Base-by-base conservation (phyloP, 2,797 vertebrate species). In the Pelobates cultripes region DNA sequence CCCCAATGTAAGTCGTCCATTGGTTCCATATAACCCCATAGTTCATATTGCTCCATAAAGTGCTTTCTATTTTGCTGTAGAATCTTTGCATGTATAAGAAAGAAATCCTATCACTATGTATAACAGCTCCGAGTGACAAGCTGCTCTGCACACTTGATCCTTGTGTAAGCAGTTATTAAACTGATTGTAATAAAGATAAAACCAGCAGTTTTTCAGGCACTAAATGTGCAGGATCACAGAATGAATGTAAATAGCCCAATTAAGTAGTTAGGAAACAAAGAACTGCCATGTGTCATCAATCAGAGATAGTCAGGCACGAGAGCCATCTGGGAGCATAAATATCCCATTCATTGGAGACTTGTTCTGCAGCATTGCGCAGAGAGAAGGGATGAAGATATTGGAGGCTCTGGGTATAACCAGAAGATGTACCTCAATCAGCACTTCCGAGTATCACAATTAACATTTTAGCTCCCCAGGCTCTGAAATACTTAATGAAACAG, bases 201-300 rank as follows among this genome's bases (percentile, higher is more conserved):
- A 66, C 67, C 80, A 64, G 68, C 80, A 77, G 67, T 81, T 76
- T 76, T 76, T 76, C 55, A 70, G 73, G n/a, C 73, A 64, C 67
- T 70, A 81, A 81, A 76, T 55, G 68, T 71, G 44, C 44, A 28
- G 28, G 57, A 81, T 81, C 73, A 77, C 73, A 77, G 68, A 76
- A 60, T 7, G 44, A 67, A 81, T 77, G 73, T 71, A 70, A 81
- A 81, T 77, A 76, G 74, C 55, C 68, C 80, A 81, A 76, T 81
- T 77, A 81, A 71, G 57, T 81, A 66, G 80, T 81, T 71, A 71
- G 68, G 15, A 81, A 77, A 72, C 74, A 81, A 71, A 55, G 70
- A 69, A 12, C 73, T 66, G 74, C 74, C 73, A 70, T 75, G 67
- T 75, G 79, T 69, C 79, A 81, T 81, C 79, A 81, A 81, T 81